Base-by-base conservation (phyloP, 2,888 invertebrate genomes). In the Reticulitermes lucifugus region DNA sequence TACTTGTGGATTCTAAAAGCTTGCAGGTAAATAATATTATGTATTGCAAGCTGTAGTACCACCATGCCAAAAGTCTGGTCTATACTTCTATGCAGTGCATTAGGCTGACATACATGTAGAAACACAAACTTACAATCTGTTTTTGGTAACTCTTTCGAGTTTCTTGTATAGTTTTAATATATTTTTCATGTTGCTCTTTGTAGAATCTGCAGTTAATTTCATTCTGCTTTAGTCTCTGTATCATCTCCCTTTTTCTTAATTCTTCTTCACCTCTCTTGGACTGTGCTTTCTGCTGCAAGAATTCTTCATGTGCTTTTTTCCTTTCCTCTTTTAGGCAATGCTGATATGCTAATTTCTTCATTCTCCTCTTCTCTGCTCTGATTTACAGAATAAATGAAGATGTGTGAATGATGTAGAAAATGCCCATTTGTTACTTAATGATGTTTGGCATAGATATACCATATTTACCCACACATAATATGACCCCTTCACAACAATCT, bases 161-260 rank as follows among this genome's bases (percentile, higher is more conserved):
- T 46, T 46, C 77, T 43, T 46, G 22, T 10, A n/a, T 51, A 10
- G 46, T 46, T 46, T 77, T 77, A n/a, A 21, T 41, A 10, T 46
- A 14, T 22, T 77, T 77, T n/a, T 77, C 77, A 21, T 77, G 21
- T 10, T 14, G 46, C 46, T 51, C 12, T 43, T 25, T 77, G 77
- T 46, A 46, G 51, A 77, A 51, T n/a, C 46, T 12, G 21, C 46
- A 14, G 46, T 77, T 77, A 21, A n/a, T 46, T 77, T 77, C 77
- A n/a, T 51, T 51, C 46, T 77, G 21, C 46, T 77, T 77, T 21
- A 77, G 46, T 77, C 77, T 77, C n/a, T 77, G 77, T 35, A 77
- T 77, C n/a, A 77, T 77, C 22, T 77, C 77, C 77, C 46, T n/a
- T 77, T 77, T 77, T n/a, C 22, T 77, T 43, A 77, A 18, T 22